Percentiles rank a stretch among this genome's conserved stretches.
These are phyloP conservation scores for Drosophila carrolli DNA, from an alignment of 1,140 invertebrate species.

Conservation along the genomic window DNA sequence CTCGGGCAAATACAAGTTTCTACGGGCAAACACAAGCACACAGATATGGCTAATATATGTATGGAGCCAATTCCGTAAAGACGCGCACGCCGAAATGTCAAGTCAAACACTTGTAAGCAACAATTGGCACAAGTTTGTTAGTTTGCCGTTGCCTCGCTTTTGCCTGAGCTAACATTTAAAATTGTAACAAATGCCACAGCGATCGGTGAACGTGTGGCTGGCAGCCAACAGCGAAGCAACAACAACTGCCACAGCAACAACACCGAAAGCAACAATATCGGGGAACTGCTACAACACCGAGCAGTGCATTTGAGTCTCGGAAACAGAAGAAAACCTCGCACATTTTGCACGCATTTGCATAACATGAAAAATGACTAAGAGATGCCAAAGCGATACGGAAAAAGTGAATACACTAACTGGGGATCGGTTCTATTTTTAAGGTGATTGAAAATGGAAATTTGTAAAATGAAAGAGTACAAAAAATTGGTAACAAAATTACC, in stretches of 20 bases:
- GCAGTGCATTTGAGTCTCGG: constrained; percentile 39
- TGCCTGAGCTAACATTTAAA: constrained; percentile 79
- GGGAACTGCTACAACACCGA: constrained; percentile 38
- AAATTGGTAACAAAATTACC: too few relatives aligned
- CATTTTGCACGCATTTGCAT: constrained; percentile 82
- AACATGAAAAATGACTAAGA: constrained; percentile 57
- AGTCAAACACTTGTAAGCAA: constrained; percentile 79
- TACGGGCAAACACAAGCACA: constrained; percentile 1
- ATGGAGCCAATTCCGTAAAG: constrained; percentile 46
- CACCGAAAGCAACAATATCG: constrained; percentile 25
- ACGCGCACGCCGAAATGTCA: constrained; percentile 74
- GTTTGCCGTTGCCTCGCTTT: constrained; percentile 53
- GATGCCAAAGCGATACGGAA: constrained; percentile 21
- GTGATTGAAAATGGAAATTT: too few relatives aligned
- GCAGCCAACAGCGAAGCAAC: constrained; percentile 59
- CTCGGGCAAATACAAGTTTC: constrained; percentile 20
- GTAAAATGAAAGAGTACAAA: too few relatives aligned
- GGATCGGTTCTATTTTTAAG: background rate
- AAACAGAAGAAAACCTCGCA: constrained; percentile 70
- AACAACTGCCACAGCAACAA: constrained; percentile 18
- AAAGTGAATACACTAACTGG: constrained; percentile 42
- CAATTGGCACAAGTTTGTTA: constrained; percentile 76
- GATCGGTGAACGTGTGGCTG: constrained; percentile 74
- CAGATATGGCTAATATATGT: constrained; percentile 30
- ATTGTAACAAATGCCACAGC: constrained; percentile 82